Percentiles rank a stretch among this genome's conserved stretches.
phyloP scores from a whole-genome alignment of 2,113 vertebrate genomes.

The Eptesicus fuscus region DNA sequence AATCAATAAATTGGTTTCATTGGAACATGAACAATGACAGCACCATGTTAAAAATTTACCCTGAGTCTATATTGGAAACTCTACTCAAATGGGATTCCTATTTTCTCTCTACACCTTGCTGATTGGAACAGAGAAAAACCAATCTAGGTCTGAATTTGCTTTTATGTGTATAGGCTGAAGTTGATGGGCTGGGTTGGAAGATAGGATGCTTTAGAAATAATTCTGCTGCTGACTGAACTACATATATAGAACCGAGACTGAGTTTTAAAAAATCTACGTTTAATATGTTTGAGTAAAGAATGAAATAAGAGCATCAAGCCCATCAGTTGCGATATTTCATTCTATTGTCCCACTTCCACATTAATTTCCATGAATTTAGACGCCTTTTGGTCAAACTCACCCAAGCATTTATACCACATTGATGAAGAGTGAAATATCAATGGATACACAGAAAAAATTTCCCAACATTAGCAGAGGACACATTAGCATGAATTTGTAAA shows the following conservation, averaged over 20 bases:
- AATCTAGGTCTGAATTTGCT: not conserved
- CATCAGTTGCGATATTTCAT: slow-evolving; percentile 26
- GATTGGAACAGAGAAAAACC: not conserved
- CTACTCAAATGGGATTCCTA: not conserved
- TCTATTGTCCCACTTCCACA: slow-evolving; percentile 61
- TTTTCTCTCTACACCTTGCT: not conserved
- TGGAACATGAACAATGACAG: not conserved
- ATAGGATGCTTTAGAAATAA: fast-evolving
- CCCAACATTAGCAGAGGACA: slow-evolving; percentile 41
- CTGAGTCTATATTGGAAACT: not conserved
- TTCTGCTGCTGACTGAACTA: fast-evolving
- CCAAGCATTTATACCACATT: slow-evolving; percentile 63
- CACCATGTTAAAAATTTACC: not conserved
- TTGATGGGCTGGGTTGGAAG: not conserved
- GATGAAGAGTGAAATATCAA: slow-evolving; percentile 66
- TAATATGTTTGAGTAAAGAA: slow-evolving; percentile 23
- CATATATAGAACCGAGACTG: not conserved
- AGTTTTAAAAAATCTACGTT: slow-evolving; percentile 2
- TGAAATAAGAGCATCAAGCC: not conserved
- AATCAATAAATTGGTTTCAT: not conserved
- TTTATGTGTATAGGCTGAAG: not conserved
- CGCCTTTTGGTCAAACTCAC: slow-evolving; percentile 60
- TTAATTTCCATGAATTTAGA: slow-evolving; percentile 66
- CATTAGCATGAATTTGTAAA: slow-evolving; percentile 62
- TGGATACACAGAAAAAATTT: slow-evolving; percentile 58